Evolutionary conservation across 1,140 invertebrate species (phyloP).

Genomic region (Cataglyphis hispanica): DNA sequence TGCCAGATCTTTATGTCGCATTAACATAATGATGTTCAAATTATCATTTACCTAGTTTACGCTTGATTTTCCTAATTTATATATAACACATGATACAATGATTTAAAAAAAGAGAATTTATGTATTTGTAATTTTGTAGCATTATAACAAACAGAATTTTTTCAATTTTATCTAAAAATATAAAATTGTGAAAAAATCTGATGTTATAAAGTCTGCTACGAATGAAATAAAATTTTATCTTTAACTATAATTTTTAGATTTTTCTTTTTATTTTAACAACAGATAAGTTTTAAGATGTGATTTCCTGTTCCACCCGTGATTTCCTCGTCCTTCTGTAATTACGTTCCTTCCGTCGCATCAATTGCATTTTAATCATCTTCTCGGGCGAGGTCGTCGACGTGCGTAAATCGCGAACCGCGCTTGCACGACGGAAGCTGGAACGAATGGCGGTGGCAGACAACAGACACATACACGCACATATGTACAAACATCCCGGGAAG

Average conservation of each 20-base stretch:
- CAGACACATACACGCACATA: background rate
- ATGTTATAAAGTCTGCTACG: background rate
- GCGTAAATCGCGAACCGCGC: slow-evolving; percentile 40
- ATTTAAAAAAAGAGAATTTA: background rate
- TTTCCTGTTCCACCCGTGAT: background rate
- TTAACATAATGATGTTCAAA: too few relatives aligned
- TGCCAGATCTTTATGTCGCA: background rate
- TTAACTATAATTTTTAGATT: background rate
- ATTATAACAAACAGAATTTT: background rate
- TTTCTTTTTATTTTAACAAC: background rate
- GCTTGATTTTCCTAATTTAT: too few relatives aligned
- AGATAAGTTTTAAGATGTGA: background rate
- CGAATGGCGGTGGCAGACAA: slow-evolving; percentile 38
- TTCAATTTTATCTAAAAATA: background rate
- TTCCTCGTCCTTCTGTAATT: background rate
- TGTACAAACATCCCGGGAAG: background rate
- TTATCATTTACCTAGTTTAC: too few relatives aligned
- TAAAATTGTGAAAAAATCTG: background rate
- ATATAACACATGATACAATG: too few relatives aligned
- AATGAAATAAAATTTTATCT: background rate
- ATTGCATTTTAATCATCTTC: slow-evolving; percentile 46
- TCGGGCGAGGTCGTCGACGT: slow-evolving; percentile 17
- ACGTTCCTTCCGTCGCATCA: background rate
- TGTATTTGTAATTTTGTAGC: background rate
- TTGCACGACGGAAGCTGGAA: slow-evolving; percentile 32